These are phyloP conservation scores for Pyrochroa serraticornis DNA, from an alignment of 2,888 invertebrate species.

Conservation along the genomic window DNA sequence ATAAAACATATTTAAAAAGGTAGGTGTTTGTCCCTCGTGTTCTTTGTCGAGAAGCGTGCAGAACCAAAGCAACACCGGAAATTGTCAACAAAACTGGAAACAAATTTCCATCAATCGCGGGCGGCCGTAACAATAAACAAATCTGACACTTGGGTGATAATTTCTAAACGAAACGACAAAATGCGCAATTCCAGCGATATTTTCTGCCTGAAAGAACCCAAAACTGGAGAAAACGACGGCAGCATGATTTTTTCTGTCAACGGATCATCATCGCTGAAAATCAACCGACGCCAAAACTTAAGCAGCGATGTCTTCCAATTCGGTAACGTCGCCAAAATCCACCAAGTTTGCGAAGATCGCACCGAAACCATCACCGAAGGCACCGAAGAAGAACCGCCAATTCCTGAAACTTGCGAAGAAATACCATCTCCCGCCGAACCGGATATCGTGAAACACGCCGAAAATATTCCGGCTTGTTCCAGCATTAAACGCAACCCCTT, in stretches of 20 bases:
- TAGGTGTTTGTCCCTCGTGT: slow-evolving; percentile 43
- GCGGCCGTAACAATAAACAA: not conserved
- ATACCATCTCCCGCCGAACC: not conserved
- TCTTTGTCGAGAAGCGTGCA: slow-evolving; percentile 36
- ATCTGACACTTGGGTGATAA: not conserved
- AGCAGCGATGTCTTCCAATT: slow-evolving; percentile 39
- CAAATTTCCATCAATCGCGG: not conserved
- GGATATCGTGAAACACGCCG: not conserved
- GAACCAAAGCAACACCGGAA: slow-evolving; percentile 8
- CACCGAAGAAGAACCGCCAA: slow-evolving; percentile 11
- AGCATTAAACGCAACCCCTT: slow-evolving; percentile 43
- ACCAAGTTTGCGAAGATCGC: not conserved
- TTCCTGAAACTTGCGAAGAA: slow-evolving; percentile 7
- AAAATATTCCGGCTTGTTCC: slow-evolving; percentile 24
- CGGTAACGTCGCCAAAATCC: slow-evolving; percentile 7
- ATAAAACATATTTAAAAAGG: slow-evolving; percentile 23
- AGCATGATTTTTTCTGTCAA: slow-evolving; percentile 52
- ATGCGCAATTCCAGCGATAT: slow-evolving; percentile 52
- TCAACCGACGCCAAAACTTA: slow-evolving; percentile 39
- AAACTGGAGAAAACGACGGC: slow-evolving; percentile 46
- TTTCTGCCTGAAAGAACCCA: slow-evolving; percentile 49
- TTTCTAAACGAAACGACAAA: slow-evolving; percentile 3
- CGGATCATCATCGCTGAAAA: slow-evolving; percentile 50
- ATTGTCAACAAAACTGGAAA: slow-evolving; percentile 2
- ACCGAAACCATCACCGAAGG: slow-evolving; percentile 10